Evolutionary conservation across 2,113 vertebrate genomes (phyloP), one percentile per base, ranked within the genome.

Genomic region (Madoqua kirkii): DNA sequence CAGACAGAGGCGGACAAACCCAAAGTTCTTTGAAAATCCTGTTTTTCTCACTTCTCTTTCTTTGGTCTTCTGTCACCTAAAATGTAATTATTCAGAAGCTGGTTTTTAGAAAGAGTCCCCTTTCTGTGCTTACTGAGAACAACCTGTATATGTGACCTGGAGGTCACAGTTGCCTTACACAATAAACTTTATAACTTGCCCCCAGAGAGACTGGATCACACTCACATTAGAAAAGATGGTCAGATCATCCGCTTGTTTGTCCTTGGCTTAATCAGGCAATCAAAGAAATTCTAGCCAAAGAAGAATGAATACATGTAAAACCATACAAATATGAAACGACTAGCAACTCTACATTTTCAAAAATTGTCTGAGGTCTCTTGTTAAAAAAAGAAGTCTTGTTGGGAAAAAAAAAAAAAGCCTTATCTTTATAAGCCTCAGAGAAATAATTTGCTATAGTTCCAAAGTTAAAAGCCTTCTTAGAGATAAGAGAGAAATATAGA

Each of bases 1-100:
- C 29, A 52, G 36, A 19, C 43, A 55, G 29, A 90, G 9, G 31
- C 76, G 21, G n/a, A 90, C 31, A 90, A 93, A 87, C 7, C 31
- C 23, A 48, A 55, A 3, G 19, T 67, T 93, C 91, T 96, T 83
- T 33, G 55, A 87, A 93, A 97, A 93, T 94, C 60, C 87, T 45
- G 36, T 78, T 97, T 93, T 91, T 94, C 96, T 96, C 0, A 7
- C 27, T 87, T 97, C 31, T 83, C 54, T 96, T 90, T 45, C 16
- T 85, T 94, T 89, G 91, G 78, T 15, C 0, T 76, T 90, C 93
- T 95, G n/a, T 97, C 96, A 98, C 48, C 60, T 88, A 84, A 95
- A 97, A 96, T 81, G 74, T 95, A 97, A 98, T 84, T 89, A 86
- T 95, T 97, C 94, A 95, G 96, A 92, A 97, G 88, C 29, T 97